Evolutionary conservation across 2,797 vertebrate genomes (phyloP).

Genomic region (Jordanella pulchra): DNA sequence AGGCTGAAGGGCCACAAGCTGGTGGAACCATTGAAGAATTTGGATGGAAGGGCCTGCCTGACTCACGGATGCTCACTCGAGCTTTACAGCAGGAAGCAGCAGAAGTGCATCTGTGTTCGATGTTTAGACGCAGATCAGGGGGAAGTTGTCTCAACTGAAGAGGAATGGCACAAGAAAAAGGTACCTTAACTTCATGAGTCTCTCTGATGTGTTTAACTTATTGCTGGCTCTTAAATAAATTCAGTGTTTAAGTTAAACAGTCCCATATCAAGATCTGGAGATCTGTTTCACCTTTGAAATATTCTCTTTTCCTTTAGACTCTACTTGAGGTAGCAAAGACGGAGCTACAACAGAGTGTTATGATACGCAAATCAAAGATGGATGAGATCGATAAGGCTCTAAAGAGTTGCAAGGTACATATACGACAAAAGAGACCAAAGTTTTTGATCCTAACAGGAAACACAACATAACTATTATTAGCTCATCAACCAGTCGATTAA

Average conservation of each 20-base stretch:
- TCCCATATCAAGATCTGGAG: background rate
- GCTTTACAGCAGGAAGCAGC: slow-evolving; percentile 60
- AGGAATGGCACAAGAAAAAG: slow-evolving; percentile 62
- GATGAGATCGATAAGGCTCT: slow-evolving; percentile 29
- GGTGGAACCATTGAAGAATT: slow-evolving; percentile 59
- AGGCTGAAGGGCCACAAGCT: slow-evolving; percentile 72
- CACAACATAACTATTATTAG: too few relatives aligned
- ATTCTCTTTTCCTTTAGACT: slow-evolving; percentile 29
- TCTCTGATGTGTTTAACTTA: background rate
- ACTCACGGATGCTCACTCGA: slow-evolving; percentile 72
- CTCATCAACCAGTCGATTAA: too few relatives aligned
- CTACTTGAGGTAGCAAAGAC: slow-evolving; percentile 33
- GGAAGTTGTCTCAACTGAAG: slow-evolving; percentile 58
- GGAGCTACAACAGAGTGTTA: slow-evolving; percentile 28
- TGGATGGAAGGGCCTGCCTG: slow-evolving; percentile 69
- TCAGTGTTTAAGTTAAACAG: background rate
- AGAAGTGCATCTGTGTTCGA: slow-evolving; percentile 63
- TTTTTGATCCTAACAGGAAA: background rate
- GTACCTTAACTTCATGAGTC: slow-evolving; percentile 17
- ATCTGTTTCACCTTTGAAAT: background rate
- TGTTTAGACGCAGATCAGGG: slow-evolving; percentile 58
- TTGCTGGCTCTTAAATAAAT: background rate
- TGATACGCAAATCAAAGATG: slow-evolving; percentile 28
- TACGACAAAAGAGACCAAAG: background rate
- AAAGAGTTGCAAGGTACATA: slow-evolving; percentile 47